Evolutionary conservation across 2,888 invertebrate genomes (phyloP), one percentile per base, ranked within the genome.

Genomic region (Metellina segmentata): DNA sequence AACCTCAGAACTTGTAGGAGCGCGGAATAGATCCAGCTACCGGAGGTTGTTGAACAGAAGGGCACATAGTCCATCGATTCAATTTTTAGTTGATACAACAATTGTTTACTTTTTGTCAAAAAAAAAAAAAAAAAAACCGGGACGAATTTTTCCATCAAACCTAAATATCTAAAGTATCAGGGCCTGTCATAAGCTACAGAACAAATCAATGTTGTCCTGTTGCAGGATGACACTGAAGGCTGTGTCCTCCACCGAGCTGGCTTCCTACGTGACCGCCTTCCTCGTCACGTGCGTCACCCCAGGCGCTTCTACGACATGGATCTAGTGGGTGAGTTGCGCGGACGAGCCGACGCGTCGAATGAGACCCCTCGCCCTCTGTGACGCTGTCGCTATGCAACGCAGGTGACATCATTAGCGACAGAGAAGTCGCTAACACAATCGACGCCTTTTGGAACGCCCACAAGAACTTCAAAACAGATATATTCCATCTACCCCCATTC

Each of bases 331-430:
- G 79, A 85, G 8, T 19, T 85, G 48, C 61, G 90, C 51, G 72
- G 70, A 2, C 90, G 86, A 7, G 81, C 49, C 0, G 74, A 81
- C 7, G 16, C 51, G 13, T 51, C 69, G 2, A 69, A 81, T n/a
- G 79, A 74, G 34, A 85, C 90, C 0, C 85, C 85, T 16, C 90
- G n/a, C n/a, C 90, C 2, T 81, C 16, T 8, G 81, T 49, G 7
- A 34, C 81, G n/a, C 11, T 90, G 4, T 72, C 90, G 4, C 48
- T 90, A 16, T 90, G 90, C 79, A 90, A 90, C n/a, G 90, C 90
- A 4, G 83, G 83, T 16, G 90, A 90, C 6, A n/a, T 6, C 16
- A 90, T 90, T 11, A 85, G 85, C 0, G 69, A 16, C 1, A 48
- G 11, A 69, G 90, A 90, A 52, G 51, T 72, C n/a, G 9, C 20